Percentiles rank a stretch among this genome's conserved stretches.
Evolutionary conservation across 2,113 vertebrate species (phyloP).

Genomic region (Syrmaticus mikado): DNA sequence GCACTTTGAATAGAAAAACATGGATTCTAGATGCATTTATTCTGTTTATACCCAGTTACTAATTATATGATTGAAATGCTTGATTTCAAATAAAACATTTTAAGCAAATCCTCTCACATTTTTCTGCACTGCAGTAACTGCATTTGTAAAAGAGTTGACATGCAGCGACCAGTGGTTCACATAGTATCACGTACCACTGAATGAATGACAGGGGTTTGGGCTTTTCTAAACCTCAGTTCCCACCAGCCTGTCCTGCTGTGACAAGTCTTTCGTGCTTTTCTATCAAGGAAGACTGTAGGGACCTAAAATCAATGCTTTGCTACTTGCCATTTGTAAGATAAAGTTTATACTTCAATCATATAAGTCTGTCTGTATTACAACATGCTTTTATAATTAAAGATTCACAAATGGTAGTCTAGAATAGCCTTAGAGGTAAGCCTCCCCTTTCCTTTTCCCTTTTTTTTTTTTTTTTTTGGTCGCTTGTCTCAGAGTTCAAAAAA

Average conservation of each 20-base stretch:
- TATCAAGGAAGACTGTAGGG: background rate
- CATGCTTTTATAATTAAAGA: background rate
- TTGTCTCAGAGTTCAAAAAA: background rate
- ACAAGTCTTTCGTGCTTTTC: background rate
- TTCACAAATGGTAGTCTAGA: background rate
- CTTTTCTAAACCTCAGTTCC: background rate
- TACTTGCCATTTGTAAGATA: background rate
- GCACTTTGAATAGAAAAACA: background rate
- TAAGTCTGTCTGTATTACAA: background rate
- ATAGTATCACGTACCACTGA: background rate
- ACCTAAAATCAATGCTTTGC: background rate
- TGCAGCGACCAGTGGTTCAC: background rate
- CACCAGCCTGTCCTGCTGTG: background rate
- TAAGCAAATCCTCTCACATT: background rate
- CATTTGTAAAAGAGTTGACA: background rate
- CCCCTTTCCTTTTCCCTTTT: background rate
- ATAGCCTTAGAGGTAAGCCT: background rate
- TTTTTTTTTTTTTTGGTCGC: background rate
- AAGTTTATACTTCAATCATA: background rate
- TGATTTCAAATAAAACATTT: background rate
- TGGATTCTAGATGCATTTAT: background rate
- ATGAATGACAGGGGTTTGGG: background rate
- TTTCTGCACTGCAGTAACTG: background rate
- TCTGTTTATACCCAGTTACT: background rate
- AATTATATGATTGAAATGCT: background rate